A percentile compares a stretch with the other conserved stretches of the same genome.
Evolutionary conservation across 1,140 invertebrate genomes (phyloP).

Genomic region (Trypoxylus dichotomus): DNA sequence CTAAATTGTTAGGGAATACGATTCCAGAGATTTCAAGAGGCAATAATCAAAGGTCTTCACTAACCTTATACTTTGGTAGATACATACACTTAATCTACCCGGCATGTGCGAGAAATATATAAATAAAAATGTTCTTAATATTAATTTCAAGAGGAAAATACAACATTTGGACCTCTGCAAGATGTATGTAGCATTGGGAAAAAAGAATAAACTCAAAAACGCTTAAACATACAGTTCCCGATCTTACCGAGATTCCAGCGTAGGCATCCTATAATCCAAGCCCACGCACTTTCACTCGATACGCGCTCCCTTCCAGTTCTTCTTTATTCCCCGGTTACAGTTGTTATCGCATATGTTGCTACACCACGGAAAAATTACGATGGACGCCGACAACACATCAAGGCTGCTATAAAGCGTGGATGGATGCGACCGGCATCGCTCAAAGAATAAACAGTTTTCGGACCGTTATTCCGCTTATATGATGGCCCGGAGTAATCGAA

Average conservation of each 20-base stretch:
- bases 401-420: not conserved
- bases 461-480: slow-evolving; percentile 13
- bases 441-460: not conserved
- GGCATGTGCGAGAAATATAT: too few species aligned
- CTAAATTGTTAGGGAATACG: too few species aligned
- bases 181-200: too few species aligned
- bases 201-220: not conserved
- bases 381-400: not conserved
- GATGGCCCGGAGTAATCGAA: not conserved
- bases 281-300: not conserved
- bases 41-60: too few species aligned
- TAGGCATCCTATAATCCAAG: not conserved
- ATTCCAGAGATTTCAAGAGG: too few species aligned
- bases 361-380: not conserved
- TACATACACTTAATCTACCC: too few species aligned
- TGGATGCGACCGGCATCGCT: not conserved
- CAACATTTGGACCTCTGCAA: too few species aligned
- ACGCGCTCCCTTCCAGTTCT: not conserved
- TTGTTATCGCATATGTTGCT: not conserved
- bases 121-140: too few species aligned
- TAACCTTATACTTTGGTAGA: too few species aligned
- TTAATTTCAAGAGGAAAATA: too few species aligned
- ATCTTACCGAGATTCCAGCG: slow-evolving; percentile 8
- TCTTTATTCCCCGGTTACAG: not conserved
- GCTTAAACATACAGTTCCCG: not conserved